Evolutionary conservation across 1,140 invertebrate genomes (phyloP).

Genomic region (Zaprionus ornatus): DNA sequence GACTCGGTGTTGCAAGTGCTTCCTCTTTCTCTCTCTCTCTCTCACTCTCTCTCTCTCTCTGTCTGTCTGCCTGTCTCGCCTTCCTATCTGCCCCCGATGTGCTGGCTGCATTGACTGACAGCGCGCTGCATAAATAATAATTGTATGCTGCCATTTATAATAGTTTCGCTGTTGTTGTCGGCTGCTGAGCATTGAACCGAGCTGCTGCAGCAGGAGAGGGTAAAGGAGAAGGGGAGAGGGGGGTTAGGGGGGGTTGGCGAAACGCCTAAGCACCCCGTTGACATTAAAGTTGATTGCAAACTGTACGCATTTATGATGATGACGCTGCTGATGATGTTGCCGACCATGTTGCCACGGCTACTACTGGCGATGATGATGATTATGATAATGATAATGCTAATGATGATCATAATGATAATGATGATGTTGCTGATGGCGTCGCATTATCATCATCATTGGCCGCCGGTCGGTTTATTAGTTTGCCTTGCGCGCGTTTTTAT

Average conservation of each 20-base stretch:
- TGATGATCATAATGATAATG: slow-evolving; percentile 33
- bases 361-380: not conserved
- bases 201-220: not conserved
- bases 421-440: slow-evolving; percentile 46
- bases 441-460: slow-evolving; percentile 69
- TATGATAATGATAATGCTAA: slow-evolving; percentile 6
- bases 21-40: slow-evolving; percentile 7
- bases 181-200: slow-evolving; percentile 61
- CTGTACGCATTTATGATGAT: slow-evolving; percentile 69
- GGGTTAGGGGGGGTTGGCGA: not conserved
- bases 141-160: slow-evolving; percentile 67
- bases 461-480: slow-evolving; percentile 69
- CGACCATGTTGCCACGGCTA: not conserved
- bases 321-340: slow-evolving; percentile 21
- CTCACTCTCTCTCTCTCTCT: not conserved
- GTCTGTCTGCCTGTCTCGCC: not conserved
- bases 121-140: slow-evolving; percentile 70
- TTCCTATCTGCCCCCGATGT: not conserved
- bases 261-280: slow-evolving; percentile 55
- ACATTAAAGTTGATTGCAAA: slow-evolving; percentile 78
- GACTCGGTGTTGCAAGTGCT: slow-evolving; percentile 6
- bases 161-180: slow-evolving; percentile 46
- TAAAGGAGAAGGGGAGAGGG: not conserved
- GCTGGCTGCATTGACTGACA: slow-evolving; percentile 46
- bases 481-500: slow-evolving; percentile 71